phyloP scores from a whole-genome alignment of 1,140 invertebrate genomes.

The Dreissena rostriformis region DNA sequence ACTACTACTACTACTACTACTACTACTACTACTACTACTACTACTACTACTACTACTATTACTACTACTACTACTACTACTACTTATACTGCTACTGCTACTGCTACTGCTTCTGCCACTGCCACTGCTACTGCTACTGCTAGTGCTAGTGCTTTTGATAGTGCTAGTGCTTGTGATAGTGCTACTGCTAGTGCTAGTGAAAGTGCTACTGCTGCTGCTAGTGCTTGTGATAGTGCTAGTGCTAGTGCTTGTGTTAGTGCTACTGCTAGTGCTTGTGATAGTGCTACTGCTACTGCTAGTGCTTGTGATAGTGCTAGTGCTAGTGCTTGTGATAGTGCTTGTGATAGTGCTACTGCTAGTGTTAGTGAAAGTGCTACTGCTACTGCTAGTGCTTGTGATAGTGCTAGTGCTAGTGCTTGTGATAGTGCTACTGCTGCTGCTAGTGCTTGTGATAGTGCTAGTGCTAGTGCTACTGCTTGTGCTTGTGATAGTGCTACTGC shows the following conservation, averaged over 20 bases:
- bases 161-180: not conserved
- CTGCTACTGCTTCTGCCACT: not conserved
- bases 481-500: not conserved
- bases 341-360: not conserved
- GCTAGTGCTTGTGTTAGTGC: not conserved
- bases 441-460: not conserved
- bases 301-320: not conserved
- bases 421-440: not conserved
- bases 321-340: not conserved
- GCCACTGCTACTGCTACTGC: not conserved
- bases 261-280: not conserved
- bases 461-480: not conserved
- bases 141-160: not conserved
- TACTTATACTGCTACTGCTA: not conserved
- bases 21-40: slow-evolving; percentile 6
- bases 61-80: slow-evolving; percentile 6
- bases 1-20: slow-evolving; percentile 2
- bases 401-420: not conserved
- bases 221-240: not conserved
- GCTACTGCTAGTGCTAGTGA: not conserved
- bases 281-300: not conserved
- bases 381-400: not conserved
- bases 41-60: slow-evolving; percentile 3
- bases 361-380: not conserved
- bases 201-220: not conserved